Percentiles rank a stretch among this genome's conserved stretches.
Evolutionary conservation across 2,888 invertebrate species (phyloP).

Genomic region (Amblyjoppa fuscipennis): DNA sequence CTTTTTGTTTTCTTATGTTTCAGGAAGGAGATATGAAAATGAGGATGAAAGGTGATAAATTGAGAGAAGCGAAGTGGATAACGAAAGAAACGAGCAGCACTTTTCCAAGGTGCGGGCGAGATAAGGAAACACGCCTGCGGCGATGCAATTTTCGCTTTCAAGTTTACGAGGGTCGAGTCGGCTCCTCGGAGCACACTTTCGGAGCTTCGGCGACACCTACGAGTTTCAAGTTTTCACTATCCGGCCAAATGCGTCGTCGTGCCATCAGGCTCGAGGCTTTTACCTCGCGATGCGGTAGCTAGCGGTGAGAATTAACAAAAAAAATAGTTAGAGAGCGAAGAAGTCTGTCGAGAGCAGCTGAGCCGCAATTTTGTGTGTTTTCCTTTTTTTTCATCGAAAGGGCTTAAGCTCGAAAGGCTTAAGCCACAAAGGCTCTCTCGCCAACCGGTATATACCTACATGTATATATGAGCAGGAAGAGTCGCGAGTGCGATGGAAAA

Average conservation of each 20-base stretch:
- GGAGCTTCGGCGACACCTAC: slow-evolving; percentile 26
- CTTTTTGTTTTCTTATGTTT: background rate
- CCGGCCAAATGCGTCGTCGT: slow-evolving; percentile 9
- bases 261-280: background rate
- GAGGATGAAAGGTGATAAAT: slow-evolving; percentile 17
- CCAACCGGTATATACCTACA: slow-evolving; percentile 32
- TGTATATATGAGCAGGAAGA: slow-evolving; percentile 43
- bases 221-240: slow-evolving; percentile 9
- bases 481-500: slow-evolving; percentile 38
- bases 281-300: background rate
- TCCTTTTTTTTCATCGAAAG: slow-evolving; percentile 41
- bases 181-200: slow-evolving; percentile 14
- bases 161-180: slow-evolving; percentile 41
- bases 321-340: slow-evolving; percentile 34
- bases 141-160: slow-evolving; percentile 57
- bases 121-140: slow-evolving; percentile 30
- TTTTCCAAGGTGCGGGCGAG: slow-evolving; percentile 8
- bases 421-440: slow-evolving; percentile 70
- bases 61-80: slow-evolving; percentile 13
- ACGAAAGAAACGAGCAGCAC: slow-evolving; percentile 11
- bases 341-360: slow-evolving; percentile 55
- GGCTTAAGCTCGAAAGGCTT: slow-evolving; percentile 67
- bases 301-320: background rate
- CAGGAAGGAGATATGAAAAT: background rate
- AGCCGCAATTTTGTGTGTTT: slow-evolving; percentile 71